phyloP scores from a whole-genome alignment of 2,113 vertebrate species.

The Tupaia tana region DNA sequence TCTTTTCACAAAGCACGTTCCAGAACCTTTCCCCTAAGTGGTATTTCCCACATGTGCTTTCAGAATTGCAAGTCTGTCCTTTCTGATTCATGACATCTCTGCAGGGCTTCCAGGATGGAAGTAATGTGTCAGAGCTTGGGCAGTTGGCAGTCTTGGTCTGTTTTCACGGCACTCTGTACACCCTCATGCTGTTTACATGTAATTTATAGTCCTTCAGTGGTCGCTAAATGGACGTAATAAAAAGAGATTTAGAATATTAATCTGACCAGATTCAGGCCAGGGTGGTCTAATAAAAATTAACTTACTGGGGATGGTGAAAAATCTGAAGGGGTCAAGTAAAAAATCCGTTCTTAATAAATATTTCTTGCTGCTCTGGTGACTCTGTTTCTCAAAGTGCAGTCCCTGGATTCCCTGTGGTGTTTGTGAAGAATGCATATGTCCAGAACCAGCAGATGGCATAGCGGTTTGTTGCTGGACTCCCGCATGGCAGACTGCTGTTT shows the following conservation, averaged over 20 bases:
- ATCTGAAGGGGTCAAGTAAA: background rate
- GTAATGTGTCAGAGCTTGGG: conserved; percentile 5
- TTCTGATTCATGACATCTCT: conserved; percentile 62
- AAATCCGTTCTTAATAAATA: background rate
- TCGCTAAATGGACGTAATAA: conserved; percentile 52
- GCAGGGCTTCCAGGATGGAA: conserved; percentile 23
- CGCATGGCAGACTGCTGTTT: no score
- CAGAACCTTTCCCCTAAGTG: background rate
- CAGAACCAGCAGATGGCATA: no score
- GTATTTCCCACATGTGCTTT: conserved; percentile 45
- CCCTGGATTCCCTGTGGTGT: background rate
- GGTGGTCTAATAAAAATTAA: conserved; percentile 36
- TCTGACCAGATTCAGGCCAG: background rate
- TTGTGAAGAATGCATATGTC: background rate
- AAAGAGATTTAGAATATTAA: conserved; percentile 65
- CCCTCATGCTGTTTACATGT: conserved; percentile 30
- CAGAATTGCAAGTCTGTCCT: conserved; percentile 9
- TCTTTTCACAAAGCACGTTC: background rate
- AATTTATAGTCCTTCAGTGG: conserved; percentile 48
- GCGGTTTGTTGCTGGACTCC: no score
- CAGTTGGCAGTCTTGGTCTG: background rate
- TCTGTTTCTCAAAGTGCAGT: background rate
- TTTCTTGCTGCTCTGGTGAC: background rate
- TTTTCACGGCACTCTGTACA: conserved; percentile 33
- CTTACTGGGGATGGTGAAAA: conserved; percentile 33